Conservation (phyloP, 2,113 vertebrate species). For the Tyto alba region DNA sequence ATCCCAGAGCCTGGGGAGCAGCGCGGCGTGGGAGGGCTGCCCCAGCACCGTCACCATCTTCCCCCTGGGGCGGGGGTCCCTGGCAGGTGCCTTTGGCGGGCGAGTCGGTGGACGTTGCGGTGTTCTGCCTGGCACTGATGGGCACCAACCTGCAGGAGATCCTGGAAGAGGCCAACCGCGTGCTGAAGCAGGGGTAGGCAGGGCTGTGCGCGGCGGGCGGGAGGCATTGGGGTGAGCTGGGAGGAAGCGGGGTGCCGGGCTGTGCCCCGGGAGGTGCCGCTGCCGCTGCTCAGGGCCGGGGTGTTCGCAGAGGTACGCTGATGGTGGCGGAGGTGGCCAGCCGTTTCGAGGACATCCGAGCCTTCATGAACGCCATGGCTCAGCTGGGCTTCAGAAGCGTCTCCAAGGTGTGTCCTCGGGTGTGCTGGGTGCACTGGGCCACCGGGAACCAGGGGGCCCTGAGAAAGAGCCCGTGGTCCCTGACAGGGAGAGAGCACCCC, state of each 20-base stretch:
- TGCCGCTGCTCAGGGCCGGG: neutral
- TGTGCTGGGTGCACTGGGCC: neutral
- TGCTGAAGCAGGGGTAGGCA: conserved; percentile 82
- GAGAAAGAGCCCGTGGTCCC: neutral
- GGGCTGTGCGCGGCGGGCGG: rapidly evolving
- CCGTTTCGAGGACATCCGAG: conserved; percentile 79
- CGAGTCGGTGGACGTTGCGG: conserved; percentile 81
- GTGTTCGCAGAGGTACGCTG: conserved; percentile 77
- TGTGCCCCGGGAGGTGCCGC: rapidly evolving
- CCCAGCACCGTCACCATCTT: neutral
- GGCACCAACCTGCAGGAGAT: conserved; percentile 92
- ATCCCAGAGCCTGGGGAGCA: rapidly evolving
- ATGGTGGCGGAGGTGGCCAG: conserved; percentile 93
- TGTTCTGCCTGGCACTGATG: conserved; percentile 96
- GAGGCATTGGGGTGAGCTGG: rapidly evolving
- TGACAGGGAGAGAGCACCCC: no score
- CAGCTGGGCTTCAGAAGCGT: conserved; percentile 82
- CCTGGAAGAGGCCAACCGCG: conserved; percentile 86
- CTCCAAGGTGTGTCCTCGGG: conserved; percentile 75
- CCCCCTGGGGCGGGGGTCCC: neutral
- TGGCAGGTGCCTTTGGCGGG: conserved; percentile 82
- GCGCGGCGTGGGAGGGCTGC: rapidly evolving
- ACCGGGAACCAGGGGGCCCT: rapidly evolving
- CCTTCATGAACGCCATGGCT: conserved; percentile 74
- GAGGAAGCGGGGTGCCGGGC: neutral